Evolutionary conservation across 2,113 vertebrate species (phyloP), one percentile per base, ranked within the genome.

Genomic region (Centropus bengalensis): DNA sequence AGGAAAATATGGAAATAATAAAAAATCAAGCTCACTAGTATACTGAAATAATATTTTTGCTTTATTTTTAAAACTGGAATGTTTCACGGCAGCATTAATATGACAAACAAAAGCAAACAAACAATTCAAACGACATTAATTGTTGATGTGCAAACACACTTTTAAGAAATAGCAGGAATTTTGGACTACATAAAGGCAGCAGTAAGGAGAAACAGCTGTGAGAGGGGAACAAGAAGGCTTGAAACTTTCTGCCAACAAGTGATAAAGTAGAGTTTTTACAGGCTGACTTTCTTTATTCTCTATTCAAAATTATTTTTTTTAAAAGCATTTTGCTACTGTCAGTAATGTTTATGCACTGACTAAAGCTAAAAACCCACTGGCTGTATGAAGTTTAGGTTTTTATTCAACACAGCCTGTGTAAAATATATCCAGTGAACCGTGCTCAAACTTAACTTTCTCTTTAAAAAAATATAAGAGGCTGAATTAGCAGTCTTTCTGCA

Each of bases 41-140:
- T 97, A 88, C 26, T 49, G 81, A 22, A 81, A 81, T 74, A 78
- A 70, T 10, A 1, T 67, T 33, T 86, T 74, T 47, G 24, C n/a
- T 77, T 89, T 89, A 42, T 20, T 10, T 78, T 95, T 93, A 91
- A 95, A 92, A 85, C 6, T 69, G 40, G 30, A 87, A 67, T 36
- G 32, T 79, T 90, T 66, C 77, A 40, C 22, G 63, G 59, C 89
- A 91, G 32, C 17, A 84, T 86, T 86, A 91, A 44, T 75, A 86
- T 36, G 33, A 70, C 30, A 78, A 60, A 82, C 16, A 91, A 82
- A 95, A 92, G 62, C 40, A 95, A 93, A 95, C 52, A 81, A 94
- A 86, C 77, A 91, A 92, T 88, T 86, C 38, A 75, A 81, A 67
- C 24, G 40, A 85, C 40, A 66, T 96, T 94, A 86, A 63, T 44